Evolutionary conservation across 2,888 invertebrate species (phyloP).

Genomic region (Tethea ocularis): DNA sequence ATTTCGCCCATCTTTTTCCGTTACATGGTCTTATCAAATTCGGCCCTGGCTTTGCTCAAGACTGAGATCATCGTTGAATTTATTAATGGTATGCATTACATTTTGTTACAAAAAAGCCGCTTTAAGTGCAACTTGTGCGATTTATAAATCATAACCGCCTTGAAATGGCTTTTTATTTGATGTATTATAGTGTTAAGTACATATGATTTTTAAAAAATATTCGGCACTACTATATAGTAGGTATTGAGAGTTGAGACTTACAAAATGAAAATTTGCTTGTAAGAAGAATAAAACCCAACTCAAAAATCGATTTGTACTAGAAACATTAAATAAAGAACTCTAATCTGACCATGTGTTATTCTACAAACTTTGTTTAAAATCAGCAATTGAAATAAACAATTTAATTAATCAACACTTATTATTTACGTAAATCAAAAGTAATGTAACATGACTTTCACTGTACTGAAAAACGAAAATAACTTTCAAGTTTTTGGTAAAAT

Average conservation of each 20-base stretch:
- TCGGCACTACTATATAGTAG: too few species aligned
- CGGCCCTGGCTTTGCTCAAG: background rate
- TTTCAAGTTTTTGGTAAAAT: slow-evolving; percentile 17
- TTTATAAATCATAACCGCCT: background rate
- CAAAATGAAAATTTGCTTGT: too few species aligned
- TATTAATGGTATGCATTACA: slow-evolving; percentile 2
- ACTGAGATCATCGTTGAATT: slow-evolving; percentile 12
- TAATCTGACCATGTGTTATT: too few species aligned
- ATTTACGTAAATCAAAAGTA: background rate
- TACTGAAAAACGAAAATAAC: slow-evolving; percentile 12
- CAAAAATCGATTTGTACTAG: too few species aligned
- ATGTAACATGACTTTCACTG: slow-evolving; percentile 33
- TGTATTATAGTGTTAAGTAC: background rate
- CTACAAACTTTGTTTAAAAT: too few species aligned
- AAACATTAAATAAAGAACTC: too few species aligned
- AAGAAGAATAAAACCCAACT: too few species aligned
- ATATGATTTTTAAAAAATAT: background rate
- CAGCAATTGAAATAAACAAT: background rate
- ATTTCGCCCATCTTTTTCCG: background rate
- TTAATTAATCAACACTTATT: background rate
- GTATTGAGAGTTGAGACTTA: too few species aligned
- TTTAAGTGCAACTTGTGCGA: background rate
- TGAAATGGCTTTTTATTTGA: background rate
- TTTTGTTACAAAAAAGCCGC: background rate
- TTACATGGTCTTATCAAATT: background rate